phyloP scores from a whole-genome alignment of 2,888 invertebrate species.

The Congeria kusceri region DNA sequence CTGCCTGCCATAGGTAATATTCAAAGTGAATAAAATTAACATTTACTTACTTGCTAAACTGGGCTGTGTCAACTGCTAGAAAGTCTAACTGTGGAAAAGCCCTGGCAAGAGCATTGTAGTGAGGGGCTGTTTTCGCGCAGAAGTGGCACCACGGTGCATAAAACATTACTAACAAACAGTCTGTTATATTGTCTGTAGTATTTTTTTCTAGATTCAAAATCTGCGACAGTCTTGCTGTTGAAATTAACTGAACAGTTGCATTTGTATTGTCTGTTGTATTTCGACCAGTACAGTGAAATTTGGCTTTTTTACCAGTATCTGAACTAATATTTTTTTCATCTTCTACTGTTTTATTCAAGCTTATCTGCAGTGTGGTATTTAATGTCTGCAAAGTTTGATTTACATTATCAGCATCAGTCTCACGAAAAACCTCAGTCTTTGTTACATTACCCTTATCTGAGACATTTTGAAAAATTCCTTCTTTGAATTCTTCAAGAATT shows the following conservation, averaged over 20 bases:
- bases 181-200: conserved; percentile 86
- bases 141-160: conserved; percentile 96
- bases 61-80: conserved; percentile 94
- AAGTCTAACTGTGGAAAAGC: conserved; percentile 94
- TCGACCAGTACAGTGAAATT: conserved; percentile 78
- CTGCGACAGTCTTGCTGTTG: conserved; percentile 90
- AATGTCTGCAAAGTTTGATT: conserved; percentile 9
- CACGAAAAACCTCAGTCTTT: not conserved
- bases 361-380: conserved; percentile 22
- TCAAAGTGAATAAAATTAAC: not conserved
- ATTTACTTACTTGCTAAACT: conserved; percentile 88
- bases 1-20: no score
- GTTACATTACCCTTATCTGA: not conserved
- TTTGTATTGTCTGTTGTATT: conserved; percentile 76
- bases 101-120: conserved; percentile 95
- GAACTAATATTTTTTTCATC: conserved; percentile 42
- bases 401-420: not conserved
- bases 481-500: conserved; percentile 73
- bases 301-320: conserved; percentile 73
- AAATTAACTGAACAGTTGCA: conserved; percentile 88
- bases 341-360: conserved; percentile 16
- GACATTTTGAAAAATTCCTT: conserved; percentile 50
- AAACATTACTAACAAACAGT: conserved; percentile 91
- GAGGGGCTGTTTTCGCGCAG: conserved; percentile 94
- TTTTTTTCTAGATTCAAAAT: conserved; percentile 87